Conservation (phyloP, 53 echinoderm and acorn worm genomes). For the Astropecten irregularis region DNA sequence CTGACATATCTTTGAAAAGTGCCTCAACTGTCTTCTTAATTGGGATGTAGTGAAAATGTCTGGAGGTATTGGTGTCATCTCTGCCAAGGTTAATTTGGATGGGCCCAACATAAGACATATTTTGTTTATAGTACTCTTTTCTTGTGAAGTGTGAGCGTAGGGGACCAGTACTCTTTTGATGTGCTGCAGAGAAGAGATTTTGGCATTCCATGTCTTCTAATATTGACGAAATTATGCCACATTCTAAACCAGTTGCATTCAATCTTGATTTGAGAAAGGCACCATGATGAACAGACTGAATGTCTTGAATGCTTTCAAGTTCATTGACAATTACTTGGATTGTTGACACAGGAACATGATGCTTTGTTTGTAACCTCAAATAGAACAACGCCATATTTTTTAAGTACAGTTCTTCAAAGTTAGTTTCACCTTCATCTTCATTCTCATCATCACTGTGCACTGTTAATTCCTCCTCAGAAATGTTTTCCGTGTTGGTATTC, state of each 20-base stretch:
- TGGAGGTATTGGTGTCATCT: slow-evolving; percentile 1
- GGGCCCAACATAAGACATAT: neutral
- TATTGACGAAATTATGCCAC: too few relatives aligned
- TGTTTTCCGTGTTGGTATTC: too few relatives aligned
- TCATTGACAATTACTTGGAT: neutral
- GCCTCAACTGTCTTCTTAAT: slow-evolving; percentile 52
- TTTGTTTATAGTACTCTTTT: neutral
- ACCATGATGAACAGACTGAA: neutral
- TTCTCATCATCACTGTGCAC: too few relatives aligned
- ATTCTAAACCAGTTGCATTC: neutral
- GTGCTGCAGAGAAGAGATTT: too few relatives aligned
- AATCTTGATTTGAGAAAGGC: neutral
- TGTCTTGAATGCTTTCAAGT: neutral
- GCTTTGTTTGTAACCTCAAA: neutral
- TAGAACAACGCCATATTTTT: neutral
- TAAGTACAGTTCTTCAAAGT: neutral
- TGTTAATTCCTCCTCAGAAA: too few relatives aligned
- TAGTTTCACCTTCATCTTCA: neutral
- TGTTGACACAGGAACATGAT: neutral
- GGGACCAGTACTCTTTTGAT: too few relatives aligned
- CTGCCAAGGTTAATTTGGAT: neutral
- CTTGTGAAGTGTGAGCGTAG: neutral
- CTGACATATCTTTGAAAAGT: slow-evolving; percentile 38
- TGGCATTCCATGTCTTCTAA: too few relatives aligned
- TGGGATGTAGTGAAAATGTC: slow-evolving; percentile 69